phyloP scores from a whole-genome alignment of 2,888 invertebrate genomes.

The Liposcelis brunnea region DNA sequence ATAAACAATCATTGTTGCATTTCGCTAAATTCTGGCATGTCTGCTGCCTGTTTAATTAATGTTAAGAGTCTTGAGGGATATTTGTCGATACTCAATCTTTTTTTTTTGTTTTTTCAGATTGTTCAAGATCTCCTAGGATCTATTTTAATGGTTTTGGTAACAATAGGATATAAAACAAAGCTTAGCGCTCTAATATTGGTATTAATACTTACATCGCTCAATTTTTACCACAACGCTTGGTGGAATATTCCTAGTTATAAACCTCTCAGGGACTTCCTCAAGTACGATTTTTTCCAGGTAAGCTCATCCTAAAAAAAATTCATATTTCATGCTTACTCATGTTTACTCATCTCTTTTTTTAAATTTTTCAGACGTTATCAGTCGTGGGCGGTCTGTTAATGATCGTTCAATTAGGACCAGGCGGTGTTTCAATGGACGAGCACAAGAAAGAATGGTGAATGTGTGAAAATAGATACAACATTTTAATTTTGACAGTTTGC shows the following conservation, averaged over 20 bases:
- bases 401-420: conserved; percentile 96
- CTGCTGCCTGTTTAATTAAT: too few species aligned
- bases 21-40: too few species aligned
- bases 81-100: too few species aligned
- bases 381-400: conserved; percentile 96
- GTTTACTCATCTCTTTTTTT: conserved; percentile 12
- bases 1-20: too few species aligned
- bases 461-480: too few species aligned
- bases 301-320: too few species aligned
- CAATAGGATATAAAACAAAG: conserved; percentile 97
- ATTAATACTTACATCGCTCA: conserved; percentile 68
- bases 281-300: conserved; percentile 99
- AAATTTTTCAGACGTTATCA: conserved; percentile 78
- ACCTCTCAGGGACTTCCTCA: conserved; percentile 95
- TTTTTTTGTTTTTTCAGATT: conserved; percentile 39
- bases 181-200: conserved; percentile 90
- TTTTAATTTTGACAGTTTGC: too few species aligned
- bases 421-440: conserved; percentile 98
- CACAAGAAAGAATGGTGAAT: conserved; percentile 94
- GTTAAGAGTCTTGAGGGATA: too few species aligned
- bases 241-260: conserved; percentile 92
- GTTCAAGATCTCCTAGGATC: conserved; percentile 85
- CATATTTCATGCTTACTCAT: conserved; percentile 1
- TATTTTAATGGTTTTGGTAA: conserved; percentile 86
- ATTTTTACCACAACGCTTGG: conserved; percentile 97